phyloP scores from a whole-genome alignment of 2,113 vertebrate species.

The Pollimyrus isidori region DNA sequence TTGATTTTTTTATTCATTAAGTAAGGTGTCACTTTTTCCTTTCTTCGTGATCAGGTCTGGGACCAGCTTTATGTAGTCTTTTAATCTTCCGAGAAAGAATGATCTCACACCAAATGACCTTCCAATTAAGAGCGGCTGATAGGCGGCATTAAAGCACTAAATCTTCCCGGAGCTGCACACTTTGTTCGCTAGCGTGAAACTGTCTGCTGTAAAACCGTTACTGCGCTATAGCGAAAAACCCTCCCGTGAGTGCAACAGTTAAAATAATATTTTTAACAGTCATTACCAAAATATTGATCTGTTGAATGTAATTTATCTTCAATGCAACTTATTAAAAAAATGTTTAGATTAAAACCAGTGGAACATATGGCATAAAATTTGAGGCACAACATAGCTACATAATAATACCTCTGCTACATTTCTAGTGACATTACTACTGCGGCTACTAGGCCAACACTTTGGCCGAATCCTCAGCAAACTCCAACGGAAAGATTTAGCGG shows the following conservation, averaged over 20 bases:
- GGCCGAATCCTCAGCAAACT: not conserved
- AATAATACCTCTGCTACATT: not conserved
- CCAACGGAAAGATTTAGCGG: not conserved
- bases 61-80: constrained; percentile 74
- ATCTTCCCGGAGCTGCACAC: constrained; percentile 53
- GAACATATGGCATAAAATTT: not conserved
- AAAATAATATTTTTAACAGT: constrained; percentile 13
- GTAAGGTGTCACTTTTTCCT: constrained; percentile 48
- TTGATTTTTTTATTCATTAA: not conserved
- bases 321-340: not conserved
- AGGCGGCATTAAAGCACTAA: constrained; percentile 46
- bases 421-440: not conserved
- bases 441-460: not conserved
- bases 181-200: constrained; percentile 51
- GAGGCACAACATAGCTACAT: not conserved
- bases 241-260: constrained; percentile 38
- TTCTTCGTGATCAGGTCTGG: constrained; percentile 47
- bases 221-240: constrained; percentile 43
- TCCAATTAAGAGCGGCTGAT: constrained; percentile 55
- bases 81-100: constrained; percentile 59
- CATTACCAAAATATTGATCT: not conserved
- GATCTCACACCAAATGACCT: constrained; percentile 55
- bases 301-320: not conserved
- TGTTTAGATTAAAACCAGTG: not conserved
- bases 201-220: constrained; percentile 57